Evolutionary conservation across 2,888 invertebrate species (phyloP).

Genomic region (Tridacna gigas): DNA sequence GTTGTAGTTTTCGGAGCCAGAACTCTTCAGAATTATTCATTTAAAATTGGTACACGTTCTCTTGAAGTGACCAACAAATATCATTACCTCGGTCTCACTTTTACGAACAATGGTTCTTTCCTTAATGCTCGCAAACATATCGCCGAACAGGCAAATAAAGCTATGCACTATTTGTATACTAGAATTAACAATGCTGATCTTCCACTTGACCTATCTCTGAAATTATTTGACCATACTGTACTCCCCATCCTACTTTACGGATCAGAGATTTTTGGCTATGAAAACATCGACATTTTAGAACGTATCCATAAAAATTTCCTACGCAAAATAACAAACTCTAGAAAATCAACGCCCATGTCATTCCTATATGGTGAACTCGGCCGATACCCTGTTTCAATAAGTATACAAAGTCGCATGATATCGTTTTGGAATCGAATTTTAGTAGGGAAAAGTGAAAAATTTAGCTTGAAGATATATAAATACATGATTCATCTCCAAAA

Average conservation of each 20-base stretch:
- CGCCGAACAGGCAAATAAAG: slow-evolving; percentile 6
- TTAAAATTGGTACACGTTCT: background rate
- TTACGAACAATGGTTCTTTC: background rate
- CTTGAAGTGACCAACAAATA: background rate
- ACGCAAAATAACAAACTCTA: background rate
- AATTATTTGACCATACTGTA: too few relatives aligned
- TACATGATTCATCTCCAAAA: slow-evolving; percentile 1
- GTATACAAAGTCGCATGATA: background rate
- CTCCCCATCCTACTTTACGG: background rate
- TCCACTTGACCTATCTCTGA: slow-evolving; percentile 3
- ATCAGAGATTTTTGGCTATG: background rate
- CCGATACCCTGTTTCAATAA: background rate
- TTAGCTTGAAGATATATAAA: too few relatives aligned
- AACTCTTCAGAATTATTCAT: background rate
- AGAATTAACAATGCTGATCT: background rate
- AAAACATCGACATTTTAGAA: slow-evolving; percentile 2
- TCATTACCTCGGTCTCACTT: slow-evolving; percentile 2
- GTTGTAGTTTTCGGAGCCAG: too few relatives aligned
- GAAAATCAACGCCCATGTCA: background rate
- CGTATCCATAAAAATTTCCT: background rate
- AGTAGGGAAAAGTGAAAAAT: too few relatives aligned
- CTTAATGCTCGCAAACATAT: too few relatives aligned
- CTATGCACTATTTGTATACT: background rate
- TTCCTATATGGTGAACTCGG: background rate
- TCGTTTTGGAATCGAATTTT: background rate